Percentiles rank a stretch among this genome's conserved stretches.
Conservation (phyloP, 2,797 vertebrate genomes). For the Tadarida brasiliensis region DNA sequence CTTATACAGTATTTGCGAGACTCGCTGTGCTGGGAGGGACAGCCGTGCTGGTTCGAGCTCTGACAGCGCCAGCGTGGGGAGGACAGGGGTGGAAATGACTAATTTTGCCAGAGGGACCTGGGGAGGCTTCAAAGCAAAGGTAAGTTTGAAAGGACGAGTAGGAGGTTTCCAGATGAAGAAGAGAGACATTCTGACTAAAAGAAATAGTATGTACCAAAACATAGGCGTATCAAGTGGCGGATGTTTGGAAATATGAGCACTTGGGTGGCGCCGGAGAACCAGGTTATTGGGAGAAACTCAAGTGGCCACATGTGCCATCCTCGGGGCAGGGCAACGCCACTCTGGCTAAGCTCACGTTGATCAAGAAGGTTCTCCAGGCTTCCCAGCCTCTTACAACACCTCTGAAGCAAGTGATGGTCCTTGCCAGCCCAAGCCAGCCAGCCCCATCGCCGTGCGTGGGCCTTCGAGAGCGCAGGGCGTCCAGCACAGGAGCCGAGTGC, state of each 20-base stretch:
- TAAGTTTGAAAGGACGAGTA: conserved; percentile 35
- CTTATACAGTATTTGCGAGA: not conserved
- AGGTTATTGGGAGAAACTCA: not conserved
- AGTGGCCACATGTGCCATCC: accelerated
- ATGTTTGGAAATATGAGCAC: not conserved
- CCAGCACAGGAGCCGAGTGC: not conserved
- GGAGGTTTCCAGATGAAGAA: not conserved
- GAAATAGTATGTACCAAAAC: not conserved
- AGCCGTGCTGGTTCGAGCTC: not conserved
- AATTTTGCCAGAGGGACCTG: conserved; percentile 5
- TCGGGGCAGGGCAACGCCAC: not conserved
- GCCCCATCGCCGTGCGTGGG: not conserved
- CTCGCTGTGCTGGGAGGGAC: not conserved
- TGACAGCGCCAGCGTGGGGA: not conserved
- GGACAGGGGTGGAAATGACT: not conserved
- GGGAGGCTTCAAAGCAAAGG: not conserved
- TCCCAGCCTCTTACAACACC: not conserved
- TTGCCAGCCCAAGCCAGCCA: not conserved
- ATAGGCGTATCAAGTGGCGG: not conserved
- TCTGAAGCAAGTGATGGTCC: not conserved
- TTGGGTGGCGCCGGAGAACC: not conserved
- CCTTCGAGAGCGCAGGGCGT: not conserved
- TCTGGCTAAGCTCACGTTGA: accelerated
- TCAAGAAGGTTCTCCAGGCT: not conserved
- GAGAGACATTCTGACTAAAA: conserved; percentile 24